A percentile compares a stretch with the other conserved stretches of the same genome.
phyloP scores from a whole-genome alignment of 53 echinoderm and acorn worm species.

The Holothuria scabra region DNA sequence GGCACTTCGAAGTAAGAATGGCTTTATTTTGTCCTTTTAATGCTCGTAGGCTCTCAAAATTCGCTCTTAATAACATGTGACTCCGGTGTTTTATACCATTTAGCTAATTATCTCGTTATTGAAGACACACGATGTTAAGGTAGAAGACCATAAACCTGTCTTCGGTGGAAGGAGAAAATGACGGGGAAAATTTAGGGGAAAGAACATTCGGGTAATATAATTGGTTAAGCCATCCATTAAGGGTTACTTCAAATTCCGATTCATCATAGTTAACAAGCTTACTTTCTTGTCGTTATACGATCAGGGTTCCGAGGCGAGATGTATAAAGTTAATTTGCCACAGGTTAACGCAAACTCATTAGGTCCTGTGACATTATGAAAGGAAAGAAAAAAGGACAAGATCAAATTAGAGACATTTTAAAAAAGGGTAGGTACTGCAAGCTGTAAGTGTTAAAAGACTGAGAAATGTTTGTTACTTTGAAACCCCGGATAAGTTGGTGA shows the following conservation, averaged over 20 bases:
- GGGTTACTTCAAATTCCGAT: slow-evolving; percentile 20
- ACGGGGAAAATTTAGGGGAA: slow-evolving; percentile 14
- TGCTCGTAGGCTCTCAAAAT: slow-evolving; percentile 23
- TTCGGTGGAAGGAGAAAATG: neutral
- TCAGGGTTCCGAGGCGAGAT: slow-evolving; percentile 14
- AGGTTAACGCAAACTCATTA: slow-evolving; percentile 19
- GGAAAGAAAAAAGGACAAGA: too few relatives aligned
- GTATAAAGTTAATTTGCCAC: slow-evolving; percentile 16
- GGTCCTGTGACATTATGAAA: too few relatives aligned
- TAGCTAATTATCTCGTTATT: slow-evolving; percentile 51
- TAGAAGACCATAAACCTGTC: slow-evolving; percentile 35
- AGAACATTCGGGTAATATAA: slow-evolving; percentile 41
- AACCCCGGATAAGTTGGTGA: too few relatives aligned
- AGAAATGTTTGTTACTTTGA: too few relatives aligned
- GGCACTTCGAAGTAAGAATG: neutral
- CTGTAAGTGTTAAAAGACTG: too few relatives aligned
- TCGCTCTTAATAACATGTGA: slow-evolving; percentile 39
- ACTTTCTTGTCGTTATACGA: slow-evolving; percentile 28
- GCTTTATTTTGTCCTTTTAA: slow-evolving; percentile 24
- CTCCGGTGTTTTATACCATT: slow-evolving; percentile 34
- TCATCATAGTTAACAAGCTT: slow-evolving; percentile 13
- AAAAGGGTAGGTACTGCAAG: too few relatives aligned
- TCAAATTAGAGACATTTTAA: too few relatives aligned
- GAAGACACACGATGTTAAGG: slow-evolving; percentile 44
- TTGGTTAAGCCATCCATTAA: slow-evolving; percentile 43